Evolutionary conservation across 2,113 vertebrate genomes (phyloP), one percentile per base, ranked within the genome.

Genomic region (Semicossyphus pulcher): DNA sequence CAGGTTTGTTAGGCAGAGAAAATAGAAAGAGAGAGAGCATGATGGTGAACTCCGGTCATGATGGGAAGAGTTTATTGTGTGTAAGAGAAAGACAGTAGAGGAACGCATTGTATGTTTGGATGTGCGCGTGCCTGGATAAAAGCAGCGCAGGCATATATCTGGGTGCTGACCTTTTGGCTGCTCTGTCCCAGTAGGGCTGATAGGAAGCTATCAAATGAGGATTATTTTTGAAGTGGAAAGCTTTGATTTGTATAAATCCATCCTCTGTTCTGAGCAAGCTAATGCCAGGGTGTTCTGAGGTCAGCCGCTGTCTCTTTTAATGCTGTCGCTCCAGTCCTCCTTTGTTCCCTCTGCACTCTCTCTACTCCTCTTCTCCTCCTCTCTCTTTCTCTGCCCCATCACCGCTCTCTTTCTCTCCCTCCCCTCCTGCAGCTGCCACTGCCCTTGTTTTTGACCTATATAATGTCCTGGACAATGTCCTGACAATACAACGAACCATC

Each of bases 391-490:
- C 39, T 57, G 15, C 42, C 63, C 54, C 37, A 5, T 81, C 54
- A 49, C 12, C 59, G 29, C 29, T 32, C n/a, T 32, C 37, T 4
- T 20, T 36, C 9, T n/a, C 49, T 63, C 28, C 65, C 48, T 67
- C 41, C 29, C 42, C 45, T 84, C 21, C 47, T 60, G 48, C 69
- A 80, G 70, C 76, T 72, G 59, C 71, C 78, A 76, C 66, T 79
- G 71, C 72, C 75, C 77, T 82, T 82, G 64, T 85, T 80, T 82
- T 77, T 85, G 84, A 83, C 83, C 88, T 76, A 83, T 77, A 84
- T 85, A 72, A 74, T 68, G 81, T 86, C 80, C 88, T 73, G 79
- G 32, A 71, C 78, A 16, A 39, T 61, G 48, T 80, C 57, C 67
- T 74, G 68, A 87, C 76, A 75, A 75, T 61, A 65, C 56, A 51